Evolutionary conservation across 2,888 invertebrate genomes (phyloP).

Genomic region (Augochlorella aurata): DNA sequence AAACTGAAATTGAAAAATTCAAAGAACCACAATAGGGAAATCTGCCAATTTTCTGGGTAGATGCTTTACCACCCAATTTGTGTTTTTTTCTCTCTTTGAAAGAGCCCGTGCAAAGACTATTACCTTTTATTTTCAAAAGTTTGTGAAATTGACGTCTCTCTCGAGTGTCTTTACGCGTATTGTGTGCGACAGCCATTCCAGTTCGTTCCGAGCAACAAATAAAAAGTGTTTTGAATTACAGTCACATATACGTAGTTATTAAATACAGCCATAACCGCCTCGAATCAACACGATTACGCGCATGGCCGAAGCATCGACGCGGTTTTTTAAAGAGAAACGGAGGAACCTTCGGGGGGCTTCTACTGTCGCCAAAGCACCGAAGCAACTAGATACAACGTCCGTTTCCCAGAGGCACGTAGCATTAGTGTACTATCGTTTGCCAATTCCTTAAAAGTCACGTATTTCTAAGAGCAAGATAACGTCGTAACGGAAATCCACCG

Average conservation of each 20-base stretch:
- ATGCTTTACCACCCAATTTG: neutral
- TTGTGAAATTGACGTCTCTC: neutral
- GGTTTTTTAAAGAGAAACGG: neutral
- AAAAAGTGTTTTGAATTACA: neutral
- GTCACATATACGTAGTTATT: constrained; percentile 12
- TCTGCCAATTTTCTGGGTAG: neutral
- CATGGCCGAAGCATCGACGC: neutral
- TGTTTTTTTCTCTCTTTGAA: too few relatives aligned
- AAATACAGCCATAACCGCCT: neutral
- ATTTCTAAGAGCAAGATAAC: constrained; percentile 44
- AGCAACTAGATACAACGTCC: constrained; percentile 25
- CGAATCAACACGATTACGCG: neutral
- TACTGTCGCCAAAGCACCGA: neutral
- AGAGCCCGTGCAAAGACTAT: neutral
- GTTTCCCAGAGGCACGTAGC: constrained; percentile 39
- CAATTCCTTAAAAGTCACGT: constrained; percentile 53
- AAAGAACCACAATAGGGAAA: neutral
- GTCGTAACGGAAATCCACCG: constrained; percentile 21
- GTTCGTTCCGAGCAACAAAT: neutral
- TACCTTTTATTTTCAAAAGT: constrained; percentile 22
- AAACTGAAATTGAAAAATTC: too few relatives aligned
- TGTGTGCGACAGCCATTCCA: neutral
- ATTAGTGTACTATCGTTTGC: constrained; percentile 41
- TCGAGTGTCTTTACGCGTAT: neutral
- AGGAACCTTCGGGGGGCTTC: neutral